Evolutionary conservation across 2,113 vertebrate genomes (phyloP), one percentile per base, ranked within the genome.

Genomic region (Leucoraja erinaceus): DNA sequence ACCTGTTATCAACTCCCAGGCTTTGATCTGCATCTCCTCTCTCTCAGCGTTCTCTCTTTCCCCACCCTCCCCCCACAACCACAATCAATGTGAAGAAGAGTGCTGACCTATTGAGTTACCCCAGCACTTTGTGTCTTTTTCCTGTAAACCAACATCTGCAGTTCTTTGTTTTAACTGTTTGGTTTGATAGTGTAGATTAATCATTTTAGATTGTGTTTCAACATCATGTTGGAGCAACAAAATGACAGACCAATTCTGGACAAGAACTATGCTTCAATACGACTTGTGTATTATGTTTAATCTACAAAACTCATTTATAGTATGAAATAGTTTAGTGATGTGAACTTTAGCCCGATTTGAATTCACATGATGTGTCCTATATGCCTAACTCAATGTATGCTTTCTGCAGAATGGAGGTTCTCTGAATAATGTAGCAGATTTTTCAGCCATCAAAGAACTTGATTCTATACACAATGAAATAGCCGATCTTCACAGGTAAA

Each of bases 361-460:
- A 63, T 31, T 63, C n/a, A 63, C 25, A 31, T 16, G 56, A n/a
- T 86, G 10, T 61, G 4, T 61, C 59, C 47, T 54, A 54, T 11
- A 28, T n/a, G 56, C 28, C 63, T 31, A 88, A 63, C 59, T 12
- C 61, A 63, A 88, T 3, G 6, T n/a, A 20, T 94, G 7, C 95
- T 74, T 95, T 94, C 96, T 96, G 93, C 96, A 99, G 98, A 97
- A 93, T 94, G 95, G 95, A 91, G 93, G 95, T 94, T 93, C 95
- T 93, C 95, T 54, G 74, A 97, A 97, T 96, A 95, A 97, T 94
- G 96, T 97, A 93, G 98, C 98, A 93, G 99, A 99, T 96, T 99
- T 99, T 95, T 99, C 98, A 94, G 99, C 99, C 94, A 99, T 99
- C 96, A 99, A 99, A 95, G 99, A 99, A 94, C 96, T 99, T 94